These are phyloP conservation scores for Drosophila niveifrons DNA, from an alignment of 2,888 invertebrate genomes.

Conservation along the genomic window DNA sequence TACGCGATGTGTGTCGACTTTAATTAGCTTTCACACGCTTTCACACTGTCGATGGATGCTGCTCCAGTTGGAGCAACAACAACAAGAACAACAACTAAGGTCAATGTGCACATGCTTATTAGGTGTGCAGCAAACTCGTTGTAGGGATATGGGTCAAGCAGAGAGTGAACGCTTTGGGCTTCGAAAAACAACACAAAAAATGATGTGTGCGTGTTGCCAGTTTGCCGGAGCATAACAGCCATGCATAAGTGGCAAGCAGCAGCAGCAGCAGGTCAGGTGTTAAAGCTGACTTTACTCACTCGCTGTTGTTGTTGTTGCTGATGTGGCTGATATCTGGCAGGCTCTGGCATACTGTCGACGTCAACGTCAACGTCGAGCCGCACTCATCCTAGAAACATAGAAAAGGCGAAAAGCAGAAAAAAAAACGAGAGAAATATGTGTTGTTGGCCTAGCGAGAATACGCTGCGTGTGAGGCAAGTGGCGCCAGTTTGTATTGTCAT, in stretches of 20 bases:
- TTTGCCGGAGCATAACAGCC: slow-evolving; percentile 24
- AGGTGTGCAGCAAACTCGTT: slow-evolving; percentile 44
- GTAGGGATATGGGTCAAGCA: slow-evolving; percentile 64
- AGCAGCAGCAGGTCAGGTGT: slow-evolving; percentile 55
- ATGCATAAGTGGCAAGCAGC: slow-evolving; percentile 25
- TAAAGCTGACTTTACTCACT: slow-evolving; percentile 55
- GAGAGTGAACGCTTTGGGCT: slow-evolving; percentile 16
- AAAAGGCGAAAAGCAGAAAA: slow-evolving; percentile 11
- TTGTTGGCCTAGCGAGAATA: slow-evolving; percentile 69
- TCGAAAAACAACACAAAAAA: slow-evolving; percentile 53
- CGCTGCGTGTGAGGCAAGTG: slow-evolving; percentile 76
- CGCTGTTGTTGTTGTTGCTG: slow-evolving; percentile 32
- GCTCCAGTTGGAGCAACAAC: background rate
- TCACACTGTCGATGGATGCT: slow-evolving; percentile 16
- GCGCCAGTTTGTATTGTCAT: slow-evolving; percentile 80
- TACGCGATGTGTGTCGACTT: slow-evolving; percentile 45
- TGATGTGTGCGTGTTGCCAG: slow-evolving; percentile 65
- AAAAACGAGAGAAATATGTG: slow-evolving; percentile 7
- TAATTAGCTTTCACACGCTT: slow-evolving; percentile 61
- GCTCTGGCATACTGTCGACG: slow-evolving; percentile 66
- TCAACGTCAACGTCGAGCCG: slow-evolving; percentile 57
- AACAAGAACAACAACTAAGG: slow-evolving; percentile 44
- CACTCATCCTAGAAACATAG: slow-evolving; percentile 51
- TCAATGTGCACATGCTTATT: slow-evolving; percentile 65
- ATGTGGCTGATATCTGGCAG: slow-evolving; percentile 9